Evolutionary conservation across 2,888 invertebrate species (phyloP).

Genomic region (Phytoseiulus persimilis): DNA sequence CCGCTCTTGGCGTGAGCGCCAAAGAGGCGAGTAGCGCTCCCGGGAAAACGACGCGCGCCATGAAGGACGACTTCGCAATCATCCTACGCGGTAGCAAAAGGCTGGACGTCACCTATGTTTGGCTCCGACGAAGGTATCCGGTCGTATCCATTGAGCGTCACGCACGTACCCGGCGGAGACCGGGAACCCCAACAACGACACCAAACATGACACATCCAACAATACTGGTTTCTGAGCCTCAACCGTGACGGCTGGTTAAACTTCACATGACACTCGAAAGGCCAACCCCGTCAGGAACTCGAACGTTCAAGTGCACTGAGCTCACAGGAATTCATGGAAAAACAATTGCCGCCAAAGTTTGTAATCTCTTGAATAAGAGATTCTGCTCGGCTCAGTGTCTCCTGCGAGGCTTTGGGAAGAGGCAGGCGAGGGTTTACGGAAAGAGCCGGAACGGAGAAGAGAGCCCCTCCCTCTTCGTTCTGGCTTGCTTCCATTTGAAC

Average conservation of each 20-base stretch:
- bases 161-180: neutral
- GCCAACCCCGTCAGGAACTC: too few relatives aligned
- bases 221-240: neutral
- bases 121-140: neutral
- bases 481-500: neutral
- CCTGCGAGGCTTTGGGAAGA: neutral
- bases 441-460: neutral
- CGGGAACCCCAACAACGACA: neutral
- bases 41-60: neutral
- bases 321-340: neutral
- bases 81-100: neutral
- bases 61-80: neutral
- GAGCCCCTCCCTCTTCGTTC: neutral
- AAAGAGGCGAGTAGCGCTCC: neutral
- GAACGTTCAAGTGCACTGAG: neutral
- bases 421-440: neutral
- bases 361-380: neutral
- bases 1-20: neutral
- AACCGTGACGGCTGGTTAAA: too few relatives aligned
- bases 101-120: neutral
- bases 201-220: neutral
- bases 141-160: neutral
- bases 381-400: neutral
- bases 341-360: neutral
- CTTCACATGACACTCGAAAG: too few relatives aligned